phyloP scores from a whole-genome alignment of 2,797 vertebrate species.

The Gouania willdenowi region DNA sequence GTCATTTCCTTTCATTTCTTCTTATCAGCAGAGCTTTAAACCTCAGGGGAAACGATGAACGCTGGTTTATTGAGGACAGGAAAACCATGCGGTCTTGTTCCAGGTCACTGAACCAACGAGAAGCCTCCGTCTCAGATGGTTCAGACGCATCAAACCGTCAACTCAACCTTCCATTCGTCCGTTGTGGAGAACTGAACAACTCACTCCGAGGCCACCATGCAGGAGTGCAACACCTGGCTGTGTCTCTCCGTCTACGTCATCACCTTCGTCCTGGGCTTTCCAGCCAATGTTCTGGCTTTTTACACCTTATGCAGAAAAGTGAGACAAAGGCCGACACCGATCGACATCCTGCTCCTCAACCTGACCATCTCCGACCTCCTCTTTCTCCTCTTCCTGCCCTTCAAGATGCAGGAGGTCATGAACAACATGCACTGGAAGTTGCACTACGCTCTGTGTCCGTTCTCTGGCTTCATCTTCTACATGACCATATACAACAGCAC shows the following conservation, averaged over 20 bases:
- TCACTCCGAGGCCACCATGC: conserved; percentile 39
- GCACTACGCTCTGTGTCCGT: conserved; percentile 73
- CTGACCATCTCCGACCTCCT: conserved; percentile 82
- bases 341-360: conserved; percentile 82
- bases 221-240: conserved; percentile 57
- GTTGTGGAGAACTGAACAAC: conserved; percentile 24
- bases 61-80: conserved; percentile 52
- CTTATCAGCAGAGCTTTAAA: conserved; percentile 58
- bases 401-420: conserved; percentile 78
- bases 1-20: conserved; percentile 53
- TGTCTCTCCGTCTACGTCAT: conserved; percentile 75
- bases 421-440: conserved; percentile 67
- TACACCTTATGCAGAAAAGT: conserved; percentile 75
- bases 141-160: conserved; percentile 27
- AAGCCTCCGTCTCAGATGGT: conserved; percentile 19
- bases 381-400: conserved; percentile 81
- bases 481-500: conserved; percentile 84
- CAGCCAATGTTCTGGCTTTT: conserved; percentile 66
- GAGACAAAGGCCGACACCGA: conserved; percentile 70
- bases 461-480: conserved; percentile 79
- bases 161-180: conserved; percentile 4
- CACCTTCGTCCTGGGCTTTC: conserved; percentile 72
- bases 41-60: conserved; percentile 47
- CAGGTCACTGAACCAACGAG: conserved; percentile 47
- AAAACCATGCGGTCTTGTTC: conserved; percentile 50